A percentile compares a stretch with the other conserved stretches of the same genome.
Evolutionary conservation across 2,797 vertebrate genomes (phyloP).

Genomic region (Leptoclinus maculatus): DNA sequence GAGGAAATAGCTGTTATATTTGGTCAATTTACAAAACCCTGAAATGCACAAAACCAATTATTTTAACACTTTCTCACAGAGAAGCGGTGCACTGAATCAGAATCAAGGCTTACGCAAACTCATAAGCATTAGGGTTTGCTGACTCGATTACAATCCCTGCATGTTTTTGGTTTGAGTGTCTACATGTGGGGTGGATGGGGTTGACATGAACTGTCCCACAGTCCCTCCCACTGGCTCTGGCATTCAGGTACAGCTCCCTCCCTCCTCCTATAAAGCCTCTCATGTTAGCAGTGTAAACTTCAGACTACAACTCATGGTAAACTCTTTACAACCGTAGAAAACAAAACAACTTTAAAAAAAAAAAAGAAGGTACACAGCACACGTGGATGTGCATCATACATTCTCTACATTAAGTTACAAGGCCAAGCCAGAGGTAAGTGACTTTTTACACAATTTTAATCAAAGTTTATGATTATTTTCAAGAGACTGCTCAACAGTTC

Average conservation of each 20-base stretch:
- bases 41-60: conserved; percentile 14
- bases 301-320: conserved; percentile 74
- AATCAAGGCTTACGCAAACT: conserved; percentile 24
- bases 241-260: conserved; percentile 81
- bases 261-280: conserved; percentile 78
- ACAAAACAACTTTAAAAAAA: conserved; percentile 33
- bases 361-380: conserved; percentile 14
- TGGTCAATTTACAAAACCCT: conserved; percentile 13
- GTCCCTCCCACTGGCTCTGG: conserved; percentile 84
- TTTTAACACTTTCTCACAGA: not conserved
- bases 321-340: conserved; percentile 50
- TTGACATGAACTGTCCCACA: conserved; percentile 81
- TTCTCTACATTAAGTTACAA: conserved; percentile 26
- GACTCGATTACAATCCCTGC: conserved; percentile 27
- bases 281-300: conserved; percentile 70
- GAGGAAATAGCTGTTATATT: not conserved
- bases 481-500: not conserved
- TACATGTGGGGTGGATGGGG: conserved; percentile 73
- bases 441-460: conserved; percentile 20
- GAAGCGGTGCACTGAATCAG: not conserved
- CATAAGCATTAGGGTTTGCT: conserved; percentile 21
- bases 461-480: not conserved
- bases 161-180: conserved; percentile 60
- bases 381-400: conserved; percentile 48
- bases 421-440: conserved; percentile 60